Percentiles rank a stretch among this genome's conserved stretches.
phyloP scores from a whole-genome alignment of 2,113 vertebrate species.

The Thermophis baileyi region DNA sequence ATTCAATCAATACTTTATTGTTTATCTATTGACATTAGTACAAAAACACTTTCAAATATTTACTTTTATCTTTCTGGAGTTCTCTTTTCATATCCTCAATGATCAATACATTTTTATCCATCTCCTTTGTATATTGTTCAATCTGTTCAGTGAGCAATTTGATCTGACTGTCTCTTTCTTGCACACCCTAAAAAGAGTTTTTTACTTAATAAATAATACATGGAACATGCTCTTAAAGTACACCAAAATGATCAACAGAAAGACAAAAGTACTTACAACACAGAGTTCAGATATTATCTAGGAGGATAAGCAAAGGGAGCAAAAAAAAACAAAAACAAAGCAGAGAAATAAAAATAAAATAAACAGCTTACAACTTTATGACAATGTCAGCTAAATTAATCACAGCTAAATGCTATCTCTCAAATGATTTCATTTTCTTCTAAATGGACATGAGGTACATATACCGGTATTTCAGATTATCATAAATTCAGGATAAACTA shows the following conservation, averaged over 20 bases:
- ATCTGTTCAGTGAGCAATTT: conserved; percentile 87
- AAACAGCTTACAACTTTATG: background rate
- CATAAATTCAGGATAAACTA: background rate
- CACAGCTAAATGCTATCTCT: background rate
- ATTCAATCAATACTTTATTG: background rate
- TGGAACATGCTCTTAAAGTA: background rate
- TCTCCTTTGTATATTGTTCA: conserved; percentile 88
- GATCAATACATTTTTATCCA: conserved; percentile 83
- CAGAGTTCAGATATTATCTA: conserved; percentile 80
- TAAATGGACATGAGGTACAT: background rate
- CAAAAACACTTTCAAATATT: background rate
- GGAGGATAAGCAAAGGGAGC: conserved; percentile 51
- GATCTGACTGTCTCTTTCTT: conserved; percentile 90
- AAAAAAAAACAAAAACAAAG: conserved; percentile 34
- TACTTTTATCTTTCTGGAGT: conserved; percentile 81
- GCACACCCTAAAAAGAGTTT: conserved; percentile 75
- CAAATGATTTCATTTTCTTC: background rate
- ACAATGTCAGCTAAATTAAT: conserved; percentile 3
- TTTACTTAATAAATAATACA: background rate
- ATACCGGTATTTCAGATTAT: background rate
- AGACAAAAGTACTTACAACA: conserved; percentile 67
- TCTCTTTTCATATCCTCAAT: conserved; percentile 84
- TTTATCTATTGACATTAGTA: background rate
- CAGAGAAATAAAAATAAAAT: conserved; percentile 35
- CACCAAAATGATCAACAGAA: conserved; percentile 19